Evolutionary conservation across 2,888 invertebrate genomes (phyloP), one percentile per base, ranked within the genome.

Genomic region (Diarsia rubi): DNA sequence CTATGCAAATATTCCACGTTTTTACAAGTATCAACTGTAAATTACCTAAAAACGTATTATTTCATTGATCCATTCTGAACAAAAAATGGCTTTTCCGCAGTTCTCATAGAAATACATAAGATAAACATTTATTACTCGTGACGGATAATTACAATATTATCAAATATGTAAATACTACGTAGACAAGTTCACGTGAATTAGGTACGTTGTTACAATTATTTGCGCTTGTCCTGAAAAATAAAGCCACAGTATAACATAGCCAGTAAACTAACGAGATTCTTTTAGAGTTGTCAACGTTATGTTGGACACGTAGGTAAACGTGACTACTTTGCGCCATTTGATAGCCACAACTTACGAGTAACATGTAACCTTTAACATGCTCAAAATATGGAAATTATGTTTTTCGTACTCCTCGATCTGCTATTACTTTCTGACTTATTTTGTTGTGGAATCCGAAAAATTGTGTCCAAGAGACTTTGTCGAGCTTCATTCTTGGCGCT

Each of bases 81-180:
- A 57, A 57, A 79, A 27, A n/a, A 80, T n/a, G 4, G 16, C 12
- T 60, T 45, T 73, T 27, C 44, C 9, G 27, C 6, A 21, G 16
- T 44, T 69, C 44, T 14, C 37, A 47, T 8, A 49, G 14, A 27
- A 59, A 24, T 1, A 21, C n/a, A 37, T 19, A 21, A 27, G 0
- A 37, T 44, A 69, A 45, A 16, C 6, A 78, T 19, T 21, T 42
- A 37, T 24, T 0, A 64, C 49, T 52, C 57, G 49, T 75, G 42
- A 57, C 31, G 24, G 16, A 45, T 31, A 64, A 27, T 24, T 54
- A 60, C 60, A 60, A 82, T 68, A 70, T 84, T 84, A 84, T 84
- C 75, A 65, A 70, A 67, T 70, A 68, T 59, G 84, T 65, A 84
- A 84, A 81, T 81, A 71, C 14, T n/a, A 42, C 12, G 19, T 59